These are phyloP conservation scores for Enteromius radiatus DNA, from an alignment of 2,797 vertebrate species.

Conservation along the genomic window DNA sequence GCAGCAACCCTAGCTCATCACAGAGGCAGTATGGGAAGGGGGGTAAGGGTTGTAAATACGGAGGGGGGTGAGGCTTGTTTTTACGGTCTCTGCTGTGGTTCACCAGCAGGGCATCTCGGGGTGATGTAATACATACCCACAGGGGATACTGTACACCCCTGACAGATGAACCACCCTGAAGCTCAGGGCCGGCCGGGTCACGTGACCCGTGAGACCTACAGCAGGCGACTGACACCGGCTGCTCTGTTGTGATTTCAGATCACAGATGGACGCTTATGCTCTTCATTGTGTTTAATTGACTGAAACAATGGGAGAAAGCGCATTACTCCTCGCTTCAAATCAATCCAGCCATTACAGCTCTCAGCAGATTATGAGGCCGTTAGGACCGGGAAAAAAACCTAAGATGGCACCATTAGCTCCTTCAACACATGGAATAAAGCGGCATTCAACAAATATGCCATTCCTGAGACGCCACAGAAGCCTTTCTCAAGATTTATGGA, in stretches of 20 bases:
- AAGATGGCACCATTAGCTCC: slow-evolving; percentile 70
- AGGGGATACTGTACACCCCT: slow-evolving; percentile 52
- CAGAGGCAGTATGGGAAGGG: slow-evolving; percentile 6
- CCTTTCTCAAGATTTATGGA: neutral
- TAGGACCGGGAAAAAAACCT: slow-evolving; percentile 71
- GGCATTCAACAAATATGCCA: slow-evolving; percentile 19
- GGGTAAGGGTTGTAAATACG: slow-evolving; percentile 31
- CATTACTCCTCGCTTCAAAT: slow-evolving; percentile 67
- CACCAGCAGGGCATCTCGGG: slow-evolving; percentile 47
- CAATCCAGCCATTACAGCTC: slow-evolving; percentile 75
- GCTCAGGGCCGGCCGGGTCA: slow-evolving; percentile 31
- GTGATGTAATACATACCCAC: slow-evolving; percentile 57
- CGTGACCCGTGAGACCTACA: slow-evolving; percentile 25
- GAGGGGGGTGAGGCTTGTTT: slow-evolving; percentile 38
- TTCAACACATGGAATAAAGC: slow-evolving; percentile 56
- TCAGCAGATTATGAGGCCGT: slow-evolving; percentile 75
- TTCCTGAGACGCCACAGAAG: slow-evolving; percentile 15
- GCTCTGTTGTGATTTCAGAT: slow-evolving; percentile 54
- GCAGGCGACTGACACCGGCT: slow-evolving; percentile 38
- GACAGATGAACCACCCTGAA: slow-evolving; percentile 55
- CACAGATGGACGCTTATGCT: slow-evolving; percentile 37
- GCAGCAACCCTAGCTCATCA: slow-evolving; percentile 17
- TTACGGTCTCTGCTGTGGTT: slow-evolving; percentile 38
- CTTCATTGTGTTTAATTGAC: slow-evolving; percentile 52
- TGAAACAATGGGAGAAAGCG: slow-evolving; percentile 50